Percentiles rank a stretch among this genome's conserved stretches.
Conservation (phyloP, 2,888 invertebrate species). For the Pyrochroa serraticornis region DNA sequence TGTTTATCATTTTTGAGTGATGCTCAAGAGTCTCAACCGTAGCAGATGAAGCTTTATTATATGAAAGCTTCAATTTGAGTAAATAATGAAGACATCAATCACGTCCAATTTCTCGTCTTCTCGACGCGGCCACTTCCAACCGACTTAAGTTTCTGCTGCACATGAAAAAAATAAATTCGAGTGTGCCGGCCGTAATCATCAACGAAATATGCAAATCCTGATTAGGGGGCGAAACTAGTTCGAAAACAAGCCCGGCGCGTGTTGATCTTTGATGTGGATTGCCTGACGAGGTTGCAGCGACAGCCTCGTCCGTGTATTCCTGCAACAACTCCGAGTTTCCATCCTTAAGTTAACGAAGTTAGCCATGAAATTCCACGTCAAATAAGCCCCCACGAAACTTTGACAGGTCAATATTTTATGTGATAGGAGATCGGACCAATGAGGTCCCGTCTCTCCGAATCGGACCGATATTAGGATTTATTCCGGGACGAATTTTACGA, state of each 20-base stretch:
- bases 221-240: neutral
- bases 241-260: neutral
- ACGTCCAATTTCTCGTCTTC: constrained; percentile 14
- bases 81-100: constrained; percentile 31
- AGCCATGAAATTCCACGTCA: constrained; percentile 8
- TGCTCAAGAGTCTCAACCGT: constrained; percentile 21
- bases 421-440: neutral
- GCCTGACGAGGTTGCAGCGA: neutral
- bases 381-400: constrained; percentile 7
- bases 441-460: neutral
- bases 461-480: neutral
- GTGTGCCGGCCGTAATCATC: constrained; percentile 10
- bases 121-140: neutral
- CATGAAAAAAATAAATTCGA: neutral
- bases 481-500: neutral
- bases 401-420: constrained; percentile 18
- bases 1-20: constrained; percentile 32
- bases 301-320: neutral
- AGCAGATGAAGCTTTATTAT: constrained; percentile 31
- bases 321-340: neutral
- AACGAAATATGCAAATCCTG: constrained; percentile 18
- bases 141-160: neutral
- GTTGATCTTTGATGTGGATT: constrained; percentile 2
- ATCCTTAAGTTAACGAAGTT: constrained; percentile 11
- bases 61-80: constrained; percentile 27